Evolutionary conservation across 30 jellyfish, hydroid and myxozoan genomes (phyloP).

Genomic region (Rhopilema esculentum): DNA sequence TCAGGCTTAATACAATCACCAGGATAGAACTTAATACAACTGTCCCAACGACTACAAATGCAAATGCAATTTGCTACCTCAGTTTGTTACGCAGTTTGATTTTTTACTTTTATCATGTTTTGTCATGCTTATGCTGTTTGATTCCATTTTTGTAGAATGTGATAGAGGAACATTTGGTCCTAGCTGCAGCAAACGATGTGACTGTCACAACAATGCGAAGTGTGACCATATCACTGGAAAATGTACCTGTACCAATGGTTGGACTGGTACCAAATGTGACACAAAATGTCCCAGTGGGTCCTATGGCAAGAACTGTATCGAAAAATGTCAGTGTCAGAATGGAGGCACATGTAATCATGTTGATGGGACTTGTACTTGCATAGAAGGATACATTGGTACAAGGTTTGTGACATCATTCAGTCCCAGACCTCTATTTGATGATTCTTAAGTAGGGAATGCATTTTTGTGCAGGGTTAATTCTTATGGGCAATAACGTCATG

Average conservation of each 20-base stretch:
- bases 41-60: too few species aligned
- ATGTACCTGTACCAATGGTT: conserved; percentile 58
- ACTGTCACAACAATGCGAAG: conserved; percentile 41
- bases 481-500: too few species aligned
- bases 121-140: too few species aligned
- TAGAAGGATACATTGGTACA: conserved; percentile 42
- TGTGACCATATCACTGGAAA: conserved; percentile 48
- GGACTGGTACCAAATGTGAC: conserved; percentile 55
- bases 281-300: conserved; percentile 25
- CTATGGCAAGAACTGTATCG: conserved; percentile 51
- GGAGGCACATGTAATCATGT: conserved; percentile 51
- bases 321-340: conserved; percentile 34
- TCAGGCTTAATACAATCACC: too few species aligned
- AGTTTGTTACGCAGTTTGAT: too few species aligned
- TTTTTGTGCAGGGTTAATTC: too few species aligned
- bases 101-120: too few species aligned
- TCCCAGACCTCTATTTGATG: neutral
- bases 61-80: too few species aligned
- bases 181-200: conserved; percentile 28
- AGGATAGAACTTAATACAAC: too few species aligned
- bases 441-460: too few species aligned
- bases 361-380: conserved; percentile 57
- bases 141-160: conserved; percentile 25
- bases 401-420: conserved; percentile 9
- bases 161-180: conserved; percentile 46